These are phyloP conservation scores for Uria aalge DNA, from an alignment of 2,113 vertebrate genomes.

Conservation along the genomic window DNA sequence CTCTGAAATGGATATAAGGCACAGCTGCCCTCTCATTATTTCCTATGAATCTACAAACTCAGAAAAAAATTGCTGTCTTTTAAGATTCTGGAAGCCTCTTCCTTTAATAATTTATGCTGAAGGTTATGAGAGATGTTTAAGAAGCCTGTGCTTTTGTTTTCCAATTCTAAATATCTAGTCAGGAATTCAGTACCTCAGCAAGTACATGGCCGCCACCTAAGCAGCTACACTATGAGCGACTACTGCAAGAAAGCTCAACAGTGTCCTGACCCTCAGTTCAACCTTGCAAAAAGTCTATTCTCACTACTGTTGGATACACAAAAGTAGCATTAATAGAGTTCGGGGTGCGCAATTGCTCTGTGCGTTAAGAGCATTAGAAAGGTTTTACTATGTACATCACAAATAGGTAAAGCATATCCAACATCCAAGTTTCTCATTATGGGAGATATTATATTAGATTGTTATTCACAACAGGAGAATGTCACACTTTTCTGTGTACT, in stretches of 20 bases:
- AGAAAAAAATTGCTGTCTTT: constrained; percentile 20
- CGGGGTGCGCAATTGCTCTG: background rate
- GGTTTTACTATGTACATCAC: constrained; percentile 16
- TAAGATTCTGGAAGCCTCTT: constrained; percentile 11
- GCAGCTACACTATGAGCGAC: background rate
- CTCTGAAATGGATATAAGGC: background rate
- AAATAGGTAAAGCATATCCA: constrained; percentile 29
- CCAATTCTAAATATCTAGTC: constrained; percentile 16
- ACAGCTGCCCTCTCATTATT: constrained; percentile 6
- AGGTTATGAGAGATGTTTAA: constrained; percentile 43
- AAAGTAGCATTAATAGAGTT: constrained; percentile 38
- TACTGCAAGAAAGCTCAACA: constrained; percentile 12
- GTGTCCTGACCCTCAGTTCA: constrained; percentile 12
- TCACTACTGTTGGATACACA: background rate
- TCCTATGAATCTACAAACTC: constrained; percentile 17
- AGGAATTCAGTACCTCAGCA: background rate
- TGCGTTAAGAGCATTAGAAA: background rate
- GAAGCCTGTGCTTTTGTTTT: constrained; percentile 31
- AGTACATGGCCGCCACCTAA: background rate
- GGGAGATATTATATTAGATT: constrained; percentile 3
- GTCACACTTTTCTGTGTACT: constrained; percentile 42
- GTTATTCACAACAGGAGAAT: constrained; percentile 55
- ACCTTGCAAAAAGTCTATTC: constrained; percentile 30
- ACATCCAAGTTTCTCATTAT: constrained; percentile 7
- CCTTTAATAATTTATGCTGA: constrained; percentile 50